Conservation (phyloP, 2,888 invertebrate genomes). For the Leptinotarsa peninsularis region DNA sequence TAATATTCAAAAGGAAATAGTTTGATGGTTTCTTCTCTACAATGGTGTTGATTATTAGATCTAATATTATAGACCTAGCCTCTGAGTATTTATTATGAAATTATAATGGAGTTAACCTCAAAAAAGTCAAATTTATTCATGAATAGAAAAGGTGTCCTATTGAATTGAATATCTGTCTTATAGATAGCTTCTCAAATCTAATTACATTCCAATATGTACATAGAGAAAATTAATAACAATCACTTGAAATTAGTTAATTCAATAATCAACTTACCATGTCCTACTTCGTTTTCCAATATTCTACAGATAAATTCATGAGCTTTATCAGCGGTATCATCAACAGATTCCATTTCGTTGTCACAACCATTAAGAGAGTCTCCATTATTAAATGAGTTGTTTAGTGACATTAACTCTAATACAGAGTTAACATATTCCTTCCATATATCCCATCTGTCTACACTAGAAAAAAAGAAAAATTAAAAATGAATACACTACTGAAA, state of each 20-base stretch:
- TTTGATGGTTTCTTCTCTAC: too few species aligned
- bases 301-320: conserved; percentile 66
- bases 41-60: too few species aligned
- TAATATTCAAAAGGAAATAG: too few species aligned
- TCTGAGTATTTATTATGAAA: too few species aligned
- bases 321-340: conserved; percentile 64
- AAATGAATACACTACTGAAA: neutral
- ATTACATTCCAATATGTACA: too few species aligned
- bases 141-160: too few species aligned
- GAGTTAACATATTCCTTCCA: conserved; percentile 80
- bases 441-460: conserved; percentile 80
- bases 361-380: conserved; percentile 19
- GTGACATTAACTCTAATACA: conserved; percentile 72
- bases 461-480: conserved; percentile 53
- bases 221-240: neutral
- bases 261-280: conserved; percentile 55
- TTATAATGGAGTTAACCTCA: too few species aligned
- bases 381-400: conserved; percentile 40
- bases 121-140: too few species aligned
- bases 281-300: conserved; percentile 62
- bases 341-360: conserved; percentile 54
- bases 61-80: too few species aligned
- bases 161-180: too few species aligned
- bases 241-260: neutral
- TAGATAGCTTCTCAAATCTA: too few species aligned